Evolutionary conservation across 2,797 vertebrate genomes (phyloP), one percentile per base, ranked within the genome.

Genomic region (Rhodeus uyekii): DNA sequence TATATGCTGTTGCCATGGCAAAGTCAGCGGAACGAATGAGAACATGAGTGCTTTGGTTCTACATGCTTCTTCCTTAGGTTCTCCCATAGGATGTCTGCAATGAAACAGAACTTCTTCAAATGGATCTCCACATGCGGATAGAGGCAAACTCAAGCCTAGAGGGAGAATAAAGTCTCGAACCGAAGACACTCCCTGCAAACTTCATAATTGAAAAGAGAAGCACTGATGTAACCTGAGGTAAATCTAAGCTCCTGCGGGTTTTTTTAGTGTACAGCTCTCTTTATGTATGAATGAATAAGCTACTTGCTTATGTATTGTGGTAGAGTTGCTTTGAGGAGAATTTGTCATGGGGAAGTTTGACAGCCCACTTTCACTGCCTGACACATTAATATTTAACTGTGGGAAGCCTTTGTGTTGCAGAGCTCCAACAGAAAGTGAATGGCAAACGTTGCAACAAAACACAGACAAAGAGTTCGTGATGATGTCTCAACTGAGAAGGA

Each of bases 1-100:
- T 78, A 71, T 84, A 78, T 78, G 82, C 69, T 46, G 82, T 86
- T 84, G 79, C 82, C 79, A 86, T 84, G 79, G 85, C 42, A 38
- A 82, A 64, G 22, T 55, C 64, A 60, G 68, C 32, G 22, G 48
- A 74, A 74, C 50, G 14, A 73, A 72, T 61, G 46, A 75, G 38
- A 67, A 76, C 61, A 68, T 12, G 27, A 36, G 64, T 72, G 78
- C 1, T 36, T 22, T 71, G 60, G 61, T 71, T 74, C 29, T 39
- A 24, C 27, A 9, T 64, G 71, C 65, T 58, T n/a, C 65, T 83
- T 79, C 69, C 67, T 80, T 78, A 63, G 79, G 39, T 61, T 67
- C 24, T 67, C 69, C 61, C 71, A 29, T 5, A 75, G 80, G 80
- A 74, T 39, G 34, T 75, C 71, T 81, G 18, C 71, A 58, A 50